Base-by-base conservation (phyloP, 2,113 vertebrate species). In the Erythrocercus mccallii region DNA sequence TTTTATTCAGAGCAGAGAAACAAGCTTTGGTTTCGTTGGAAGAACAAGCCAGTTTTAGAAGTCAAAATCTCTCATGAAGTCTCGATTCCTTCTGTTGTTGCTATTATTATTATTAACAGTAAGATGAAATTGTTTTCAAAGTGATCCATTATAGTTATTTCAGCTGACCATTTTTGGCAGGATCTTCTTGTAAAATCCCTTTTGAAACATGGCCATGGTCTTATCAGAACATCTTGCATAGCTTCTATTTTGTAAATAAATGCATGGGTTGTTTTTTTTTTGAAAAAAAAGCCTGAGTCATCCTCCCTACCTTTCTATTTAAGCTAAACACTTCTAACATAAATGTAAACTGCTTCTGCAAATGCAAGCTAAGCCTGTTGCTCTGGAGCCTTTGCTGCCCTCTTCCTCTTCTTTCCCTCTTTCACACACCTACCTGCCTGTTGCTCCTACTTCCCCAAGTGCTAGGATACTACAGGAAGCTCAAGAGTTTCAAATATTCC, bases 351-450 rank as follows among this genome's bases (percentile, higher is more conserved):
- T 0, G 44, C 94, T 92, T 90, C 83, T 88, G 91, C 95, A 94
- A 89, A 54, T 81, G 96, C 92, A 92, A 91, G 91, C 94, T 95
- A 92, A 89, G 81, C 91, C 86, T 96, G 53, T 84, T 94, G 92
- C 83, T 94, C 65, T 91, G n/a, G 53, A 81, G 56, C 86, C 53
- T 91, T 86, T 81, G 56, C 94, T 73, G 21, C 51, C 62, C 24
- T 72, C 5, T 71, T 58, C 38, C 6, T 90, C 35, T 80, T 53
- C 54, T 62, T 81, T 74, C 14, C 54, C 18, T 77, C 35, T 90
- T 73, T 40, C 47, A 78, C 25, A 44, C 22, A 66, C 47, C 12
- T 61, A 5, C 76, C 42, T 83, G 79, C 51, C 30, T 93, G 22
- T 65, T 79, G 9, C 37, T 92, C 44, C 62, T 83, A 4, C 47